Evolutionary conservation across 2,888 invertebrate genomes (phyloP).

Genomic region (Ariolimax columbianus): DNA sequence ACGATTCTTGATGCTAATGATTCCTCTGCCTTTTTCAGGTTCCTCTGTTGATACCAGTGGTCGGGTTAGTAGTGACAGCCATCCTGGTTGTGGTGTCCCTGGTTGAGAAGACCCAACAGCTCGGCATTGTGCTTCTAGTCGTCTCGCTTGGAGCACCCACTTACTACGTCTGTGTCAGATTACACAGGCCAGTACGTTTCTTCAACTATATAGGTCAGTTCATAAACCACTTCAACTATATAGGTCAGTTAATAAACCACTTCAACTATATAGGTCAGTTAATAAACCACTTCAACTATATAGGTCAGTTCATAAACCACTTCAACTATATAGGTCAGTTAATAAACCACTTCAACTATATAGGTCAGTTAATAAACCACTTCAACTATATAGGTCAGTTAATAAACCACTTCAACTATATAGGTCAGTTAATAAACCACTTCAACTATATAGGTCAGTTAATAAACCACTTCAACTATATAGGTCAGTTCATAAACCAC

Average conservation of each 20-base stretch:
- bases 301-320: too few species aligned
- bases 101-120: slow-evolving; percentile 55
- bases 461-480: too few species aligned
- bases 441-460: too few species aligned
- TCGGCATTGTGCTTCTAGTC: slow-evolving; percentile 55
- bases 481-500: too few species aligned
- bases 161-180: slow-evolving; percentile 57
- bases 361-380: too few species aligned
- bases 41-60: slow-evolving; percentile 53
- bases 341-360: too few species aligned
- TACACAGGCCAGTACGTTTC: slow-evolving; percentile 57
- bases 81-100: slow-evolving; percentile 57
- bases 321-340: too few species aligned
- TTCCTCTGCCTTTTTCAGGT: slow-evolving; percentile 47
- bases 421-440: too few species aligned
- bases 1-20: too few species aligned
- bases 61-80: slow-evolving; percentile 56
- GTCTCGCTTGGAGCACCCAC: slow-evolving; percentile 58
- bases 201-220: slow-evolving; percentile 56
- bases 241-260: not conserved
- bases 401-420: too few species aligned
- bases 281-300: too few species aligned
- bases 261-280: not conserved
- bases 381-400: too few species aligned
- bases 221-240: not conserved